Evolutionary conservation across 37 sponge, comb jelly and placozoan genomes (phyloP), one percentile per base, ranked within the genome.

Genomic region (Aphrocallistes beatrix): DNA sequence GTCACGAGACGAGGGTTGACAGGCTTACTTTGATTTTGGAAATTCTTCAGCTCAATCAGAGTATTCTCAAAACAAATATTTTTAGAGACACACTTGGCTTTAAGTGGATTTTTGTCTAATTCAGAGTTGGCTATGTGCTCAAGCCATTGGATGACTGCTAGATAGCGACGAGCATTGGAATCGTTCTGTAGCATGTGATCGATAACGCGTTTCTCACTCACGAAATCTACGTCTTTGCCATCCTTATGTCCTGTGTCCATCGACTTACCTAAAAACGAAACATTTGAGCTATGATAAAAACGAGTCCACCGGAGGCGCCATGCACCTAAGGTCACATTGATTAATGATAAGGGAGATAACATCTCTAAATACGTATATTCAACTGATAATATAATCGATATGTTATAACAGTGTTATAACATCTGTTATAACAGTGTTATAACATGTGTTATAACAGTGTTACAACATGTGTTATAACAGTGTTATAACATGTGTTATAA

Each of bases 61-160:
- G 95, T 94, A 83, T 89, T 92, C 87, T 94, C 95, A 85, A 60
- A 84, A 50, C 36, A 81, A 9, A 86, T 28, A 32, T 60, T 25
- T 30, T 37, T 51, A 39, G 92, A 50, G 23, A 89, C 81, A 47
- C 92, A 91, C 48, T 83, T 87, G 23, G 86, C 83, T 85, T 92
- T 92, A 23, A 38, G 36, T 6, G 95, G 91, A 48, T 85, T 90
- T 0, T 32, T 84, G 23, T 86, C 83, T 82, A 94, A 82, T 36
- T 88, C 82, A 1, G 51, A 37, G 23, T 50, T 25, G 0, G 94
- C 94, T 82, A 83, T 85, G 21, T 87, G 85, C 89, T 96, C 97
- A 87, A 96, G 88, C 97, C 97, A 98, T 83, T 95, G 93, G 51
- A 93, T 87, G 25, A 93, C 93, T 19, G 75, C 75, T 8, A 25